phyloP scores from a whole-genome alignment of 92 coral and sea anemone species.

The Epizoanthus stellaris region DNA sequence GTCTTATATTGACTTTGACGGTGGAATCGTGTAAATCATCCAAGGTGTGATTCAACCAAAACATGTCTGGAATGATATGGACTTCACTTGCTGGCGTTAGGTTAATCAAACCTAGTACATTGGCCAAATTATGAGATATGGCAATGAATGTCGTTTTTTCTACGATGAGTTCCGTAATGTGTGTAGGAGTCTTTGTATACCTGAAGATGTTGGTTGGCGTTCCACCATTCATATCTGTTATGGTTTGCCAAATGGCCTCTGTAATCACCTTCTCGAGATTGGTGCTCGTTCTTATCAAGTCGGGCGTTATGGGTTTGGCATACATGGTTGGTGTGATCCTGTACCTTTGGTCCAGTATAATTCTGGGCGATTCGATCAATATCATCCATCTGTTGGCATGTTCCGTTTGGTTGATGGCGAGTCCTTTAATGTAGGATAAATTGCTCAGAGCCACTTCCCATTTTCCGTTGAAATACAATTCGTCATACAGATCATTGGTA shows the following conservation, averaged over 20 bases:
- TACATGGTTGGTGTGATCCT: conserved; percentile 3
- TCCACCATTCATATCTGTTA: not conserved
- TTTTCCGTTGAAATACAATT: not conserved
- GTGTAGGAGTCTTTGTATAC: too few relatives aligned
- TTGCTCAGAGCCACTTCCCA: not conserved
- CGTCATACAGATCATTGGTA: not conserved
- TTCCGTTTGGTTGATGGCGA: not conserved
- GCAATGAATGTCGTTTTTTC: not conserved
- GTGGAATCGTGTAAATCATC: not conserved
- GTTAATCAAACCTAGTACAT: not conserved
- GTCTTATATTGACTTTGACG: not conserved
- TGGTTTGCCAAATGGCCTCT: not conserved
- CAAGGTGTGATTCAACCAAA: not conserved
- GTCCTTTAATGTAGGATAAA: not conserved
- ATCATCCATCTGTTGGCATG: not conserved
- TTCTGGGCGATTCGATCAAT: not conserved
- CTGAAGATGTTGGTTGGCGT: not conserved
- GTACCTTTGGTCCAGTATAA: too few relatives aligned
- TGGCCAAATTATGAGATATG: not conserved
- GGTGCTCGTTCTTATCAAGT: not conserved
- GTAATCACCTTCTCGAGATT: not conserved
- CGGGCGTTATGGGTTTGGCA: not conserved
- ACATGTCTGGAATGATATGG: not conserved
- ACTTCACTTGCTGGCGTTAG: not conserved
- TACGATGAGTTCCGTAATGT: too few relatives aligned